A percentile compares a stretch with the other conserved stretches of the same genome.
Evolutionary conservation across 2,888 invertebrate species (phyloP).

Genomic region (Meloe dianella): DNA sequence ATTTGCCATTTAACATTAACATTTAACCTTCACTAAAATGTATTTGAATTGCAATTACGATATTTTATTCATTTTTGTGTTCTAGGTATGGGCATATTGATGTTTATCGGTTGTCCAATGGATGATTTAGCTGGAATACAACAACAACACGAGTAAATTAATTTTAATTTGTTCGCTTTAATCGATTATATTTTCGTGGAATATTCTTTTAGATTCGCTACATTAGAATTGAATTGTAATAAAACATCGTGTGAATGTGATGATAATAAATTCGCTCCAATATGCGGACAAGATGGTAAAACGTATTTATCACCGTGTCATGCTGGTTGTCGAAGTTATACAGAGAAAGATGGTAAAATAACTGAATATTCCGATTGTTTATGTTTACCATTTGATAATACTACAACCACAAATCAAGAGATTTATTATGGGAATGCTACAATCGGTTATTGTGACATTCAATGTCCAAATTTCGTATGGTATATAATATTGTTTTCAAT

Average conservation of each 20-base stretch:
- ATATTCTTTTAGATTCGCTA: conserved; percentile 44
- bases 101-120: conserved; percentile 91
- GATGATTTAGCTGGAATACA: conserved; percentile 77
- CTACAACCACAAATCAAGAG: conserved; percentile 21
- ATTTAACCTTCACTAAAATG: conserved; percentile 10
- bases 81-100: conserved; percentile 79
- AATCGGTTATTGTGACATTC: conserved; percentile 80
- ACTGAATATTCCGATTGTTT: conserved; percentile 64
- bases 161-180: neutral
- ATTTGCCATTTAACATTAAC: conserved; percentile 1
- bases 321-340: conserved; percentile 78
- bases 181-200: neutral
- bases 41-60: conserved; percentile 13
- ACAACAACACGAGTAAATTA: conserved; percentile 31
- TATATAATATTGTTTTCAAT: conserved; percentile 85
- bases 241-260: conserved; percentile 73
- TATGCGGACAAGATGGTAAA: conserved; percentile 81
- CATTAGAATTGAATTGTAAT: conserved; percentile 67
- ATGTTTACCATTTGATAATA: conserved; percentile 55
- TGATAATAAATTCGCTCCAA: conserved; percentile 78
- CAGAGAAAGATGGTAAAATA: conserved; percentile 65
- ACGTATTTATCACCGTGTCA: conserved; percentile 91
- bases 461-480: conserved; percentile 79
- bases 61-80: conserved; percentile 28
- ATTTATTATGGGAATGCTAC: conserved; percentile 64